Evolutionary conservation across 2,113 vertebrate species (phyloP).

Genomic region (Poeciliopsis occidentalis): DNA sequence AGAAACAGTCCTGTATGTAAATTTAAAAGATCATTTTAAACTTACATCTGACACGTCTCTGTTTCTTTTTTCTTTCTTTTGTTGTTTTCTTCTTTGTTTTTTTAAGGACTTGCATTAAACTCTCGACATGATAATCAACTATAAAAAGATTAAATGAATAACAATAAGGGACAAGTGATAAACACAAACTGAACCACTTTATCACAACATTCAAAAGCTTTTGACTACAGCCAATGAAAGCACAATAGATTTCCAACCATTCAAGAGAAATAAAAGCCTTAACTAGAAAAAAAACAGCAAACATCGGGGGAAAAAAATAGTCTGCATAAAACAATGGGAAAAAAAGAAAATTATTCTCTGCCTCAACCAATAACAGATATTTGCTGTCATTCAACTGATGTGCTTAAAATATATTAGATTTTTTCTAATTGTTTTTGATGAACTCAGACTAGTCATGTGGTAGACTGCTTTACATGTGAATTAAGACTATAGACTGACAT

Average conservation of each 20-base stretch:
- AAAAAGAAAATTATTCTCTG: background rate
- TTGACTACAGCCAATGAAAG: conserved; percentile 26
- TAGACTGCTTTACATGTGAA: background rate
- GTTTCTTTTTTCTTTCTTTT: no score
- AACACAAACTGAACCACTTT: no score
- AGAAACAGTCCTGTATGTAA: no score
- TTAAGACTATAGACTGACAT: background rate
- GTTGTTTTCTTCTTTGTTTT: no score
- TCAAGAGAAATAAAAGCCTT: conserved; percentile 10
- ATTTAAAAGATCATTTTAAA: no score
- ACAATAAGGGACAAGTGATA: no score
- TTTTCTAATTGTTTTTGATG: conserved; percentile 10
- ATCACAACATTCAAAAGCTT: conserved; percentile 31
- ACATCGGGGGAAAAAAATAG: background rate
- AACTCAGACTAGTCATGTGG: conserved; percentile 7
- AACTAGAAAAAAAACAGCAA: background rate
- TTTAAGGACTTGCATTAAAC: conserved; percentile 16
- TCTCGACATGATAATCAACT: background rate
- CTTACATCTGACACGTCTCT: no score
- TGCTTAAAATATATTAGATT: conserved; percentile 8
- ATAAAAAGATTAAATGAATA: no score
- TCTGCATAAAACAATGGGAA: background rate
- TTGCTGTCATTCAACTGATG: conserved; percentile 22
- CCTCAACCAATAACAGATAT: background rate
- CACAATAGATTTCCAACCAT: conserved; percentile 23